Evolutionary conservation across 2,888 invertebrate species (phyloP).

Genomic region (Lepetodrilus schrolli): DNA sequence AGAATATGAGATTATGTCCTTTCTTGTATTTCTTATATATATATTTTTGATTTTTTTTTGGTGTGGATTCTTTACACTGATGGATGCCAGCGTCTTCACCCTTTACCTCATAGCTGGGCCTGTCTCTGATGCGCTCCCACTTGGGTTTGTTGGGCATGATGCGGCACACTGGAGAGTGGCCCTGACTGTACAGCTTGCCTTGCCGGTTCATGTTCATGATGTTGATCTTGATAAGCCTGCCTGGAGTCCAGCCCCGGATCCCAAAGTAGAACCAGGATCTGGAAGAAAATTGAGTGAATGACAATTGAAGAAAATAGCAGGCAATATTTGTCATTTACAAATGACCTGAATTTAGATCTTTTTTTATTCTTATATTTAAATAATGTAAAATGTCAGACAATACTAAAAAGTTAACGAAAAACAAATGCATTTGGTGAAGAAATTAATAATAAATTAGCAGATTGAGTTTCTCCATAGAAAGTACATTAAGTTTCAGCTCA

Average conservation of each 20-base stretch:
- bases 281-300: slow-evolving; percentile 36
- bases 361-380: too few species aligned
- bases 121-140: slow-evolving; percentile 90
- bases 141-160: slow-evolving; percentile 84
- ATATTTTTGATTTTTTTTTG: neutral
- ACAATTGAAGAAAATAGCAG: too few species aligned
- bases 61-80: neutral
- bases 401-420: too few species aligned
- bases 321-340: too few species aligned
- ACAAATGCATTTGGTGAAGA: too few species aligned
- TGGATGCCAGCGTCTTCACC: neutral
- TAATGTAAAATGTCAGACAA: too few species aligned
- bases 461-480: too few species aligned
- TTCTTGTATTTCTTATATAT: too few species aligned
- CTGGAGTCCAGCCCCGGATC: slow-evolving; percentile 79
- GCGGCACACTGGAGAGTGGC: slow-evolving; percentile 76
- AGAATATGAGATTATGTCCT: too few species aligned
- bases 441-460: too few species aligned
- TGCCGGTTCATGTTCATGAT: slow-evolving; percentile 91
- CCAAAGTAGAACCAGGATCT: slow-evolving; percentile 95
- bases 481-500: too few species aligned
- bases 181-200: slow-evolving; percentile 91
- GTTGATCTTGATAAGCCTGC: slow-evolving; percentile 83
- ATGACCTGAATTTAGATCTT: too few species aligned
- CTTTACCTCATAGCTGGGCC: slow-evolving; percentile 84